Evolutionary conservation across 2,113 vertebrate genomes (phyloP), one percentile per base, ranked within the genome.

Genomic region (Bombycilla garrulus): DNA sequence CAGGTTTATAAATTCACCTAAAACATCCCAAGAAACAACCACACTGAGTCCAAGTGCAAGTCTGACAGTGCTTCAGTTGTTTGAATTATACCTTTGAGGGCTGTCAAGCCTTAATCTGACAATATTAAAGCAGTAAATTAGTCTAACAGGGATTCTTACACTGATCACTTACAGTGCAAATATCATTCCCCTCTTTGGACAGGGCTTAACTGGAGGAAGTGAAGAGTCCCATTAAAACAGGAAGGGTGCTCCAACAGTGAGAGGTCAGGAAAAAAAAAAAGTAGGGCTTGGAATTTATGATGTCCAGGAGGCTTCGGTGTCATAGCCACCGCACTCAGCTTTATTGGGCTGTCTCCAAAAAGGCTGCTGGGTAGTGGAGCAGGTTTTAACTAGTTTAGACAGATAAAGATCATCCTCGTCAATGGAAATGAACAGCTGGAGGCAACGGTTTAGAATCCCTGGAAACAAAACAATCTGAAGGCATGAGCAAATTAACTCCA

Each of bases 401-500:
- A 97, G 93, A 96, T 93, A 92, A 94, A 97, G 98, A 97, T 98
- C 97, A 97, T 92, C 92, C 87, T 90, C 79, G 90, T 98, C 97
- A 98, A 90, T 95, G 96, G 96, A 97, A 97, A 98, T 96, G 93
- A 97, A 98, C 96, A 97, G 97, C 97, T 97, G 94, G 96, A 97
- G 88, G 96, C 95, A 86, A 93, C 3, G 51, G 92, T 92, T 95
- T 94, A 96, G 95, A 96, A 96, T 97, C 96, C 96, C 87, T 96
- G 93, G 91, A 90, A 96, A 94, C 89, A 92, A 95, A 94, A 93
- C 86, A 94, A 93, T 95, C 90, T 83, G 72, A 94, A 92, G 91
- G 93, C 85, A 95, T 45, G 93, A 93, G 62, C 80, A 89, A 96
- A 96, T 97, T 96, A 96, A 97, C 97, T 95, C 91, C 87, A 89